A percentile compares a stretch with the other conserved stretches of the same genome.
phyloP scores from a whole-genome alignment of 2,113 vertebrate species.

The Cynoglossus semilaevis region DNA sequence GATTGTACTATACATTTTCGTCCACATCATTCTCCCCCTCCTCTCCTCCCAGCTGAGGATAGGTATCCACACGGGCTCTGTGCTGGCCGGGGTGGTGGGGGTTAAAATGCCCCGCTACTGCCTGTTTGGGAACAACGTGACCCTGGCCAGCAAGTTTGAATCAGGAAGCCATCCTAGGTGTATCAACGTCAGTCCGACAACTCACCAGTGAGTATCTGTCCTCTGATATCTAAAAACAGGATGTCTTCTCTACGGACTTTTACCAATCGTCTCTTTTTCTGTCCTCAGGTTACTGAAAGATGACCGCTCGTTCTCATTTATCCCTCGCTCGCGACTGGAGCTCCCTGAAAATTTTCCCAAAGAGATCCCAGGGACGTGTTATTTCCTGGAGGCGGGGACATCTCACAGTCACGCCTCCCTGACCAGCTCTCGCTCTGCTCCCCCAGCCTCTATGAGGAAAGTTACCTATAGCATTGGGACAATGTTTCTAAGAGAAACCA shows the following conservation, averaged over 20 bases:
- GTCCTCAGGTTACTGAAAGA: slow-evolving; percentile 88
- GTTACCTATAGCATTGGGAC: slow-evolving; percentile 98
- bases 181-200: slow-evolving; percentile 96
- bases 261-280: slow-evolving; percentile 9
- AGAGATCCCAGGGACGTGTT: slow-evolving; percentile 96
- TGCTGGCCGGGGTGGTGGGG: slow-evolving; percentile 94
- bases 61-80: slow-evolving; percentile 96
- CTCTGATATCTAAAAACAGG: no score
- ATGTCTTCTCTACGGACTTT: no score
- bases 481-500: slow-evolving; percentile 98
- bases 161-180: slow-evolving; percentile 95
- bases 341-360: slow-evolving; percentile 99
- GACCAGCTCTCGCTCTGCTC: slow-evolving; percentile 80
- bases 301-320: slow-evolving; percentile 90
- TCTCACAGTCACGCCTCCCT: slow-evolving; percentile 82
- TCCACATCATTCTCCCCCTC: slow-evolving; percentile 13
- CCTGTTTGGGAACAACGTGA: slow-evolving; percentile 98
- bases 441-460: slow-evolving; percentile 89
- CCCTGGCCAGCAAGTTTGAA: slow-evolving; percentile 97
- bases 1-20: no score
- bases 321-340: slow-evolving; percentile 92
- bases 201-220: slow-evolving; percentile 86
- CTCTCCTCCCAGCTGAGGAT: slow-evolving; percentile 84
- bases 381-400: slow-evolving; percentile 93
- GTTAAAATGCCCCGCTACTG: slow-evolving; percentile 99